Base-by-base conservation (phyloP, 2,888 invertebrate genomes). In the Kryphioiulus occultus region DNA sequence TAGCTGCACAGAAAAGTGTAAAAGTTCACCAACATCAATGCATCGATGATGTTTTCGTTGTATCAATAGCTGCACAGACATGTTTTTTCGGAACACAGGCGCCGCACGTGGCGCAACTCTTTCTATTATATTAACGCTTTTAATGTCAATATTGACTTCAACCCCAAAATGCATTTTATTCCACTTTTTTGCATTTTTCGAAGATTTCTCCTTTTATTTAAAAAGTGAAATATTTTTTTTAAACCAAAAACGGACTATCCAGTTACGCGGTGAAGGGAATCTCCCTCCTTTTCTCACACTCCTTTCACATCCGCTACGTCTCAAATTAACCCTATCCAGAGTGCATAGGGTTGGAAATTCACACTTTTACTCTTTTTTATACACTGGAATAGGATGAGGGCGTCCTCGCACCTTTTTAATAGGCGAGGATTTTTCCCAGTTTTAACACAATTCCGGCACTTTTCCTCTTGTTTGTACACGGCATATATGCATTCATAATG, bases 201-300 rank as follows among this genome's bases (percentile, higher is more conserved):
- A 26, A 22, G 10, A 26, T 68, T 68, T 68, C 15, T 22, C 0
- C 68, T 68, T 68, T 78, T 78, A 78, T 78, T 78, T 78, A 12
- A 30, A 78, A 78, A 26, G 4, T 10, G 7, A 78, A 26, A 78
- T 26, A 68, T 15, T 4, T 68, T 78, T 78, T 78, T 78, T 10
- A 17, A 2, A 30, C 15, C 7, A 0, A 78, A 78, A 53, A 78
- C 3, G 78, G 2, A 26, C 5, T 78, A 78, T 78, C 78, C 30
- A 30, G 78, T 78, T 78, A 78, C 78, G 30, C 26, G 78, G 3
- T 68, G 10, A 68, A 68, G 68, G 68, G 68, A 19, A 68, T 78
- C 15, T 68, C 26, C 78, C 78, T 30, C 15, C 22, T 78, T 78
- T 78, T 78, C 78, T 78, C 78, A 78, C 78, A 78, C 78, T 78